These are phyloP conservation scores for Catharus bicknelli DNA, from an alignment of 2,113 vertebrate species.

Conservation along the genomic window DNA sequence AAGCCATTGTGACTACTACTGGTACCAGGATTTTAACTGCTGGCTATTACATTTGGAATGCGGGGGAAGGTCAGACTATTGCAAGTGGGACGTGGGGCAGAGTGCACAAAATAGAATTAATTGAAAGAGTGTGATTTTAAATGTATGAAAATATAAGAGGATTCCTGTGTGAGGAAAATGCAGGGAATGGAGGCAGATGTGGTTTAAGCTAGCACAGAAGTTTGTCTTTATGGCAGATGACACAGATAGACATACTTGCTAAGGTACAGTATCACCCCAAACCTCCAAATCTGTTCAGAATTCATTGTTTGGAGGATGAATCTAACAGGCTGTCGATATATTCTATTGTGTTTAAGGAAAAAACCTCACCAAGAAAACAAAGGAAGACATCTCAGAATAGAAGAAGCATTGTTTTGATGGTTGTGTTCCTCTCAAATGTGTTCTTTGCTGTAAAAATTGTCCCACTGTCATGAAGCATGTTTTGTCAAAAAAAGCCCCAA, in stretches of 20 bases:
- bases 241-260: neutral
- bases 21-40: neutral
- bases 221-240: neutral
- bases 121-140: neutral
- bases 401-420: neutral
- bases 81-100: neutral
- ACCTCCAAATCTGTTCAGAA: neutral
- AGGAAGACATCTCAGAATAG: neutral
- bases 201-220: neutral
- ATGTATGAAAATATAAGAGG: neutral
- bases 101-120: neutral
- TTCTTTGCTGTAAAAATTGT: neutral
- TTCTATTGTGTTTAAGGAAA: neutral
- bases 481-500: neutral
- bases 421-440: neutral
- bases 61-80: neutral
- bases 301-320: neutral
- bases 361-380: fast-evolving
- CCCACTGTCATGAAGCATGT: neutral
- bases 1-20: too few relatives aligned
- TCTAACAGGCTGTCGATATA: neutral
- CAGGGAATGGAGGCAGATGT: neutral
- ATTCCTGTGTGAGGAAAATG: neutral
- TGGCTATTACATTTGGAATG: neutral
- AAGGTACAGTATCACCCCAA: neutral